These are phyloP conservation scores for Champsocephalus esox DNA, from an alignment of 2,797 vertebrate species.

Conservation along the genomic window DNA sequence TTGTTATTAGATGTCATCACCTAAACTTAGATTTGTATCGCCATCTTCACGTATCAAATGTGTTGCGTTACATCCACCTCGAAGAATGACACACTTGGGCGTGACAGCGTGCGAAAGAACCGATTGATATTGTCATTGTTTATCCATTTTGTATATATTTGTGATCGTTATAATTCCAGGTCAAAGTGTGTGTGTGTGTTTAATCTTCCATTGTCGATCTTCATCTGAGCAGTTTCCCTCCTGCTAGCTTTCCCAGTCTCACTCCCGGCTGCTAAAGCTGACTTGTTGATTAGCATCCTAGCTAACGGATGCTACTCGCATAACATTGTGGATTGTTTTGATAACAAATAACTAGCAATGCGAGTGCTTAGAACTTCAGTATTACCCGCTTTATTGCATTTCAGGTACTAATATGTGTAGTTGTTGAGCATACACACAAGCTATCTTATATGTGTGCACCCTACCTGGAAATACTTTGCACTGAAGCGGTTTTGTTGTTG, in stretches of 20 bases:
- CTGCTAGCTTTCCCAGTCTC: constrained; percentile 49
- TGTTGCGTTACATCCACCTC: constrained; percentile 69
- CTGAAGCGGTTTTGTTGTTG: constrained; percentile 3
- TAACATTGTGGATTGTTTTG: constrained; percentile 14
- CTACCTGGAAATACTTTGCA: constrained; percentile 9
- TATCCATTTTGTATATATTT: not conserved
- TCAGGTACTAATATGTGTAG: too few relatives aligned
- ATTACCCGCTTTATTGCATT: not conserved
- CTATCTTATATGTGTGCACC: not conserved
- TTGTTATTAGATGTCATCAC: constrained; percentile 58
- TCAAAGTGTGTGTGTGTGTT: not conserved
- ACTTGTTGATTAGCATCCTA: constrained; percentile 63
- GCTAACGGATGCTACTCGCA: constrained; percentile 59
- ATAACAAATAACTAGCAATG: not conserved
- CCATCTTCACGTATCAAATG: constrained; percentile 70
- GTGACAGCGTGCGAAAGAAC: constrained; percentile 73
- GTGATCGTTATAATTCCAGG: not conserved
- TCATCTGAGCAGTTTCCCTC: constrained; percentile 29
- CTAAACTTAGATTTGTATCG: constrained; percentile 55
- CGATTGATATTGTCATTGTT: constrained; percentile 16
- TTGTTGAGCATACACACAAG: not conserved
- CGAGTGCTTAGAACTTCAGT: not conserved
- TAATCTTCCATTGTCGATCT: constrained; percentile 13
- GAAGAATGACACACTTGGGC: constrained; percentile 80
- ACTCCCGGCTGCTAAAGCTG: constrained; percentile 47